Percentiles rank a stretch among this genome's conserved stretches.
These are phyloP conservation scores for Drosophila acutilabella DNA, from an alignment of 2,888 invertebrate genomes.

Conservation along the genomic window DNA sequence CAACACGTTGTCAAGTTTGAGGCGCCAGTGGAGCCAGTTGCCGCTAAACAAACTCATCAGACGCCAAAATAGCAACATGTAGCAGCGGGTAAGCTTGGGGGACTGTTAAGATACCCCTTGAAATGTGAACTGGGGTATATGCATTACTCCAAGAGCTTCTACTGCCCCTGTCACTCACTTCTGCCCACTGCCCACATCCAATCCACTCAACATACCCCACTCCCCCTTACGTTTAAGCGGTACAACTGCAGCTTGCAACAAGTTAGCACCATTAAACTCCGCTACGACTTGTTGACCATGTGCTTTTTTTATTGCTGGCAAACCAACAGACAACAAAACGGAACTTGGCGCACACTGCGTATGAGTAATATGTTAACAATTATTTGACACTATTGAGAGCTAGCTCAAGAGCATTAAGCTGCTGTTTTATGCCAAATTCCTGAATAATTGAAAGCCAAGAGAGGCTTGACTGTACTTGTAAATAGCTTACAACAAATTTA, in stretches of 20 bases:
- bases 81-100: too few species aligned
- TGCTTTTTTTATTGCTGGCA: conserved; percentile 45
- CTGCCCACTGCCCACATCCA: too few species aligned
- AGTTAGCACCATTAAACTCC: conserved; percentile 23
- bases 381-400: neutral
- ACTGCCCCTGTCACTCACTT: too few species aligned
- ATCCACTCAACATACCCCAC: neutral
- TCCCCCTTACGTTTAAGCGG: neutral
- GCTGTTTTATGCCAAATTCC: neutral
- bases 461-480: neutral
- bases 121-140: too few species aligned
- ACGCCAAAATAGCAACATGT: neutral
- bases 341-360: conserved; percentile 41
- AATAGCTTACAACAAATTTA: neutral
- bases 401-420: too few species aligned
- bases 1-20: conserved; percentile 37
- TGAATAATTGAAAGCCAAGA: neutral
- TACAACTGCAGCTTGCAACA: conserved; percentile 23
- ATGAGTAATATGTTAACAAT: neutral
- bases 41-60: conserved; percentile 48
- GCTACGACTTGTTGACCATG: conserved; percentile 42
- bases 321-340: conserved; percentile 51
- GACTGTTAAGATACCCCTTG: neutral
- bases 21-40: conserved; percentile 25
- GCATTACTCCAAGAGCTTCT: too few species aligned